Conservation (phyloP, 2,888 invertebrate genomes). For the Drosophila kambysellisi region DNA sequence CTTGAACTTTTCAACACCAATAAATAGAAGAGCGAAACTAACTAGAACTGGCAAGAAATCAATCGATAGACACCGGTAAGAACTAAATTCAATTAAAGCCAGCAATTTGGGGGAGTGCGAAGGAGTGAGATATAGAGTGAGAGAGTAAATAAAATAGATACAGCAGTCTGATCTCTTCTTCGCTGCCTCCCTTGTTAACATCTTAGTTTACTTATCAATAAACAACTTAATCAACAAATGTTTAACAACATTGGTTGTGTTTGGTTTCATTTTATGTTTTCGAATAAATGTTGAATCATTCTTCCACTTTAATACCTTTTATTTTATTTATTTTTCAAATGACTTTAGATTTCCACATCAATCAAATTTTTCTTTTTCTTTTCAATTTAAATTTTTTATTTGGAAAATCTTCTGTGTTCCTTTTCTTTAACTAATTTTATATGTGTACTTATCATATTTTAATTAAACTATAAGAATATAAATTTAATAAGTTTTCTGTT, state of each 20-base stretch:
- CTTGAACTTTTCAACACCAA: conserved; percentile 76
- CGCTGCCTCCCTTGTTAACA: background rate
- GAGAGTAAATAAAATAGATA: background rate
- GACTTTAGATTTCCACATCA: too few relatives aligned
- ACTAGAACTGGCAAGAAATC: background rate
- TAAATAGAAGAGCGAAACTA: conserved; percentile 7
- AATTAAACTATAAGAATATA: background rate
- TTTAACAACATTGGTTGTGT: background rate
- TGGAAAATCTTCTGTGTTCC: too few relatives aligned
- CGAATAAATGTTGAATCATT: background rate
- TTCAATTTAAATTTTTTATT: too few relatives aligned
- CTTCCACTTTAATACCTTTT: background rate
- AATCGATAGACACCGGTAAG: conserved; percentile 16
- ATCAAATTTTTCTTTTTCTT: too few relatives aligned
- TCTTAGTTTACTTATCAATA: background rate
- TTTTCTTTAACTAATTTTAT: too few relatives aligned
- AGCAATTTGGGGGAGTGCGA: background rate
- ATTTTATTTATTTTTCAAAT: background rate
- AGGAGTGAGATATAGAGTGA: background rate
- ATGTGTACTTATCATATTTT: too few relatives aligned
- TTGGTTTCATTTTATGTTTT: background rate
- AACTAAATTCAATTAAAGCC: conserved; percentile 18
- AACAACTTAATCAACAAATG: background rate
- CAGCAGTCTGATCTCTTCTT: background rate
- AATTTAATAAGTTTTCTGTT: background rate